Evolutionary conservation across 2,888 invertebrate genomes (phyloP).

Genomic region (Volucella inanis): DNA sequence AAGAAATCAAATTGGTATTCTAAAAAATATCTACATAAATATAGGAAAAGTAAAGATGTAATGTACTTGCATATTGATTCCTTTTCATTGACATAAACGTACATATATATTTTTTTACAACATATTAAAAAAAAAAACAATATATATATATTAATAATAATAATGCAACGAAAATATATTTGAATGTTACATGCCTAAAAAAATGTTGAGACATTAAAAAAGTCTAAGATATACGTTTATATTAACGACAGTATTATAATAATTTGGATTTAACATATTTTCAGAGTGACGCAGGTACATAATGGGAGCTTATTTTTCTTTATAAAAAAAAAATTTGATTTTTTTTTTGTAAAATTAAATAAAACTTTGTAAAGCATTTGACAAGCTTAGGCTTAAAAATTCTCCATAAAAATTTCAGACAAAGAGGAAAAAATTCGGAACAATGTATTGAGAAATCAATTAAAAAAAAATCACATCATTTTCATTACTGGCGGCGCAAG

Average conservation of each 20-base stretch:
- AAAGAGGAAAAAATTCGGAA: constrained; percentile 43
- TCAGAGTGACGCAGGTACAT: constrained; percentile 42
- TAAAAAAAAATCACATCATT: constrained; percentile 56
- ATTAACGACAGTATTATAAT: not conserved
- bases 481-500: constrained; percentile 50
- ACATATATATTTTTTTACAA: not conserved
- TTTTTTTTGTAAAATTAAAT: constrained; percentile 31
- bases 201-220: too few species aligned
- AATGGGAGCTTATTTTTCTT: constrained; percentile 49
- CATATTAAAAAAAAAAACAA: not conserved
- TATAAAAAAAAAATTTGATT: constrained; percentile 16
- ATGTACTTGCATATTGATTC: too few species aligned
- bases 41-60: too few species aligned
- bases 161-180: constrained; percentile 5
- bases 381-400: constrained; percentile 39
- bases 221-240: too few species aligned
- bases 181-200: not conserved
- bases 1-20: too few species aligned
- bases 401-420: constrained; percentile 41
- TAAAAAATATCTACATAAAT: too few species aligned
- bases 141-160: not conserved
- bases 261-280: not conserved
- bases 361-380: constrained; percentile 70
- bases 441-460: constrained; percentile 23
- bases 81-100: not conserved